Conservation (phyloP, 2,113 vertebrate genomes). For the Crypturellus undulatus region DNA sequence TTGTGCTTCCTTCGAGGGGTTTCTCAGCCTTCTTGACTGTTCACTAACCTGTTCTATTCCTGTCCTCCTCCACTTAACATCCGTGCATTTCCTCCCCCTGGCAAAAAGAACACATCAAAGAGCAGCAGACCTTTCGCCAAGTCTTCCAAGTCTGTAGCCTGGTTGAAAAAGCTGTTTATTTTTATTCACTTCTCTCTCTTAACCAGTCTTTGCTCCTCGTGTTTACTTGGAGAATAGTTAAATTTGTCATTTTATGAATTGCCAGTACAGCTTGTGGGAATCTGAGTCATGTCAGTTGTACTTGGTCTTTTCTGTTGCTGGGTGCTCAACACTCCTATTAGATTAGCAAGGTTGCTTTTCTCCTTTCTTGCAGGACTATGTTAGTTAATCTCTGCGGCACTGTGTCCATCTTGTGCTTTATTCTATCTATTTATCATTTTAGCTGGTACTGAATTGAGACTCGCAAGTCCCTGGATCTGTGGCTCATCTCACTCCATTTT, state of each 20-base stretch:
- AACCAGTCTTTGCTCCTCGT: neutral
- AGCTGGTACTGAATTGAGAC: slow-evolving; percentile 21
- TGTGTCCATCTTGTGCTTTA: slow-evolving; percentile 48
- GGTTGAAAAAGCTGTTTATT: neutral
- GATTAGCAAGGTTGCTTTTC: neutral
- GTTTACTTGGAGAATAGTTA: neutral
- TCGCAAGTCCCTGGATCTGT: slow-evolving; percentile 42
- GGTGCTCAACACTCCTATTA: neutral
- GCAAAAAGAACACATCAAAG: neutral
- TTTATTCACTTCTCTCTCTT: neutral
- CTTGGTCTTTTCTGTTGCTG: neutral
- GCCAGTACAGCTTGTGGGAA: neutral
- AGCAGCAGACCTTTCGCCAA: neutral
- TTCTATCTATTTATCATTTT: slow-evolving; percentile 60
- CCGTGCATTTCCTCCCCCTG: neutral
- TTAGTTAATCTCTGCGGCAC: slow-evolving; percentile 34
- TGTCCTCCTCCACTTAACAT: neutral
- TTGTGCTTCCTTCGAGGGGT: neutral
- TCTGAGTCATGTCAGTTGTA: rapidly evolving
- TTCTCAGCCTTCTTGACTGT: neutral
- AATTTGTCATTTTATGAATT: neutral
- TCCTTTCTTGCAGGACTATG: neutral
- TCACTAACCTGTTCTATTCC: neutral
- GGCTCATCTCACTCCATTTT: slow-evolving; percentile 69
- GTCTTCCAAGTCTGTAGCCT: neutral